Percentiles rank a stretch among this genome's conserved stretches.
These are phyloP conservation scores for Salminus brasiliensis DNA, from an alignment of 2,113 vertebrate genomes.

Conservation along the genomic window DNA sequence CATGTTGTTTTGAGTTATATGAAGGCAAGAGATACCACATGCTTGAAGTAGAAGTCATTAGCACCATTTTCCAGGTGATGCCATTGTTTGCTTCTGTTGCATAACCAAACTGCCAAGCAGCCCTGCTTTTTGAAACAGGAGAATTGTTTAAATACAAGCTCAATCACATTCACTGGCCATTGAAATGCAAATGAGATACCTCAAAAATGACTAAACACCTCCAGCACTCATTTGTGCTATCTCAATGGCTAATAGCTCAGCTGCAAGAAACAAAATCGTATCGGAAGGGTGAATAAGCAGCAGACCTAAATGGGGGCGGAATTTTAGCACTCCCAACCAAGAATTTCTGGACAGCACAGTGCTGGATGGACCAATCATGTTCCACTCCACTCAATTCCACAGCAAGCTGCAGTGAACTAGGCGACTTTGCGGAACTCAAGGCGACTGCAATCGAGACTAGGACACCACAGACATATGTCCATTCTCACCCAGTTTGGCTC, in stretches of 20 bases:
- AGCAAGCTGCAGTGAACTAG: not conserved
- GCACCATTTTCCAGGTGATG: not conserved
- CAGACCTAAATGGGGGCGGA: not conserved
- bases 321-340: not conserved
- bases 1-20: not conserved
- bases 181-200: slow-evolving; percentile 21
- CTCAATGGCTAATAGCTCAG: slow-evolving; percentile 14
- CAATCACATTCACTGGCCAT: not conserved
- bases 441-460: not conserved
- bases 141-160: slow-evolving; percentile 4
- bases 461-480: not conserved
- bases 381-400: not conserved
- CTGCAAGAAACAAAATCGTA: slow-evolving; percentile 6
- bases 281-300: slow-evolving; percentile 11
- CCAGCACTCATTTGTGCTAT: not conserved
- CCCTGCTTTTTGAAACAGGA: slow-evolving; percentile 9
- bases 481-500: slow-evolving; percentile 9
- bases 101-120: not conserved
- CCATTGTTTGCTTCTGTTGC: not conserved
- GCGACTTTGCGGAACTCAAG: not conserved
- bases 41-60: not conserved
- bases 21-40: not conserved
- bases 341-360: not conserved
- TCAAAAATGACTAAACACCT: not conserved
- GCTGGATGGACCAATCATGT: not conserved